Percentiles rank a stretch among this genome's conserved stretches.
Evolutionary conservation across 2,113 vertebrate species (phyloP).

Genomic region (Heterochromis multidens): DNA sequence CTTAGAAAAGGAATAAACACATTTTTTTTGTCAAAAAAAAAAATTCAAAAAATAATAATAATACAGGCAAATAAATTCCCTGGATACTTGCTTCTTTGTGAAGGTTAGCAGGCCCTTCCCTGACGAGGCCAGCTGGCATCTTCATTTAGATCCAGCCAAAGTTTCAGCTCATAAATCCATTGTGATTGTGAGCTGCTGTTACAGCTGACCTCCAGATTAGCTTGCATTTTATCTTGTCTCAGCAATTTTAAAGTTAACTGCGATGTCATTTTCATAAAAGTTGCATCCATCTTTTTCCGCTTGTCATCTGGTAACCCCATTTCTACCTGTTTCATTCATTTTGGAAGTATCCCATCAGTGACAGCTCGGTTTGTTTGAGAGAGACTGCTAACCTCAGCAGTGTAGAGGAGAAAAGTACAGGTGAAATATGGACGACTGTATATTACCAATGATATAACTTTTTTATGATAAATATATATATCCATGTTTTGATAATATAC

Average conservation of each 20-base stretch:
- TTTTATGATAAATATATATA: neutral
- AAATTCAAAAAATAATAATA: neutral
- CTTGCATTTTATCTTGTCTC: neutral
- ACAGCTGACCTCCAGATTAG: neutral
- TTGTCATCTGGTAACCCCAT: neutral
- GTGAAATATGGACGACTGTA: neutral
- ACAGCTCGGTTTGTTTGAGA: neutral
- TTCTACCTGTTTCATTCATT: neutral
- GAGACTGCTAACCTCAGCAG: neutral
- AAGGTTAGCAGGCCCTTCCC: neutral
- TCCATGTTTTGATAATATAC: no score
- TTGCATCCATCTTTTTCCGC: neutral
- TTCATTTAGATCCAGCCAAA: neutral
- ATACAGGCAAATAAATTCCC: neutral
- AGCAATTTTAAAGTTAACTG: neutral
- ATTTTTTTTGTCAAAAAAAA: neutral
- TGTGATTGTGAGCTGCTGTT: neutral
- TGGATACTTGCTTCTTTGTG: neutral
- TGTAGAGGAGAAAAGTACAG: neutral
- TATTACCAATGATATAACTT: neutral
- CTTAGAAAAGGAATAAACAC: neutral
- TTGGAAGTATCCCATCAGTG: neutral
- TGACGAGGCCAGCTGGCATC: neutral
- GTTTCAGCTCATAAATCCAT: no score
- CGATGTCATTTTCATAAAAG: neutral